These are phyloP conservation scores for Bombus fervidus DNA, from an alignment of 1,140 invertebrate species.

Conservation along the genomic window DNA sequence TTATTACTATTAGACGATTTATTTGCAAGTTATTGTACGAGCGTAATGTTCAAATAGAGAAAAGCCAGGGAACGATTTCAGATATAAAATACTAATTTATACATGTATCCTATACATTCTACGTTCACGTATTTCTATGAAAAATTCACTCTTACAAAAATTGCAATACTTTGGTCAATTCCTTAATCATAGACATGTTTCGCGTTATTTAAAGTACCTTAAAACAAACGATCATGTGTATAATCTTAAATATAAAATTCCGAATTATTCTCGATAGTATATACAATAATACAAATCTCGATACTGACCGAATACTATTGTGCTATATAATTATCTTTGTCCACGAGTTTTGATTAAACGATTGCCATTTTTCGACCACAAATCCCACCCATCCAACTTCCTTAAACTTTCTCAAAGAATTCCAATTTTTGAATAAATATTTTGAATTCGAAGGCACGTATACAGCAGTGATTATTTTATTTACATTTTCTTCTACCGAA, in stretches of 20 bases:
- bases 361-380: no score
- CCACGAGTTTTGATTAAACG: no score
- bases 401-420: background rate
- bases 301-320: no score
- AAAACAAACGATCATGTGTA: background rate
- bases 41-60: no score
- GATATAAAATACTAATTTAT: background rate
- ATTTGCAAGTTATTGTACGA: no score
- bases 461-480: background rate
- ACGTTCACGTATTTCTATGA: background rate
- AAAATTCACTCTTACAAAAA: background rate
- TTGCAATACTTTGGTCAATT: background rate
- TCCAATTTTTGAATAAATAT: background rate
- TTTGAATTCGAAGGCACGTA: background rate
- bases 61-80: background rate
- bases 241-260: background rate
- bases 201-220: background rate
- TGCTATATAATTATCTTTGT: no score
- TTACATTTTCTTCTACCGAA: no score
- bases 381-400: background rate
- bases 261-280: background rate
- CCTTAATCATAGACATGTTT: background rate
- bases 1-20: no score
- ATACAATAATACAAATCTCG: background rate
- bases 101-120: background rate